Percentiles rank a stretch among this genome's conserved stretches.
phyloP scores from a whole-genome alignment of 2,888 invertebrate genomes.

The Cryptus armator region DNA sequence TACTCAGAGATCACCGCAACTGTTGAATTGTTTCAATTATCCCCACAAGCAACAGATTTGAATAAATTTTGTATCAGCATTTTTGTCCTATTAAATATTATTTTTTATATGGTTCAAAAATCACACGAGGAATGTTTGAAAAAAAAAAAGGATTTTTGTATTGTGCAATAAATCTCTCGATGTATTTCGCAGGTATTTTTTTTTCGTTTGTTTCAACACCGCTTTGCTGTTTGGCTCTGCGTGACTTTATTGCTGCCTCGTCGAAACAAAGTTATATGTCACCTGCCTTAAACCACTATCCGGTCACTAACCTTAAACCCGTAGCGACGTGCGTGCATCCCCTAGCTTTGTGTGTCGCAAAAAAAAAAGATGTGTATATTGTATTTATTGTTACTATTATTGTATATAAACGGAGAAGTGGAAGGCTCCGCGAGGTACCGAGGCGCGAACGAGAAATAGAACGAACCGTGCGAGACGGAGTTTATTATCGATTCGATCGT shows the following conservation, averaged over 20 bases:
- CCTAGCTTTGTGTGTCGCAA: conserved; percentile 73
- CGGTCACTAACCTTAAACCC: conserved; percentile 33
- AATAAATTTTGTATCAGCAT: conserved; percentile 21
- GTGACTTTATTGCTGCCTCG: conserved; percentile 44
- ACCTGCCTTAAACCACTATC: conserved; percentile 6
- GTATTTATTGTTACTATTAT: conserved; percentile 34
- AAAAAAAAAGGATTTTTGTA: conserved; percentile 54
- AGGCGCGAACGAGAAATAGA: conserved; percentile 27
- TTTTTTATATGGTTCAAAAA: conserved; percentile 16
- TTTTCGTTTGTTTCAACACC: conserved; percentile 61
- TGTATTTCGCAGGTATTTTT: conserved; percentile 67
- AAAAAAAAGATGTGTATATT: conserved; percentile 54
- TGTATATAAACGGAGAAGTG: conserved; percentile 17
- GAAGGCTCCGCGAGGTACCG: conserved; percentile 38
- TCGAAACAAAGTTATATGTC: not conserved
- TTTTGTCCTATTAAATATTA: conserved; percentile 8
- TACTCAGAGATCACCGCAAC: conserved; percentile 45
- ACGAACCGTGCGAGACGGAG: conserved; percentile 32
- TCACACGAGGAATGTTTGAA: conserved; percentile 27
- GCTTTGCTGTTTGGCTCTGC: conserved; percentile 64
- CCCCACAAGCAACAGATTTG: conserved; percentile 30
- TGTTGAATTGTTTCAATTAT: conserved; percentile 37
- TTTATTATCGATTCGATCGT: conserved; percentile 35
- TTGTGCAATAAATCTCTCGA: conserved; percentile 70
- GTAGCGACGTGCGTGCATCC: conserved; percentile 64